A percentile compares a stretch with the other conserved stretches of the same genome.
These are phyloP conservation scores for Brachionichthys hirsutus DNA, from an alignment of 2,113 vertebrate genomes.

Conservation along the genomic window DNA sequence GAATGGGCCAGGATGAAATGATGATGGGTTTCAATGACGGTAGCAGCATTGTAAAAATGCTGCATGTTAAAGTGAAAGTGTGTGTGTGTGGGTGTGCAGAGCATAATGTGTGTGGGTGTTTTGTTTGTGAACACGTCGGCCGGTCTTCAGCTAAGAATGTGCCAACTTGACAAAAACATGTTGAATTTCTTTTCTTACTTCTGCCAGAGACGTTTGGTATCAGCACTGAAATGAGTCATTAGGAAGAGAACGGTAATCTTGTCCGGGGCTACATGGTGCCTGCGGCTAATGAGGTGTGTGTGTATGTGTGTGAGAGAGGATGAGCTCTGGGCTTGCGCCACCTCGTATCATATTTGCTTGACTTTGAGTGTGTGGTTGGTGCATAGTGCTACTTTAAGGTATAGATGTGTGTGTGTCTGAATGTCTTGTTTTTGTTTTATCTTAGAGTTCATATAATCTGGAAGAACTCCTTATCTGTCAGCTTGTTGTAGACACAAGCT, in stretches of 20 bases:
- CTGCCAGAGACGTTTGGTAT: slow-evolving; percentile 44
- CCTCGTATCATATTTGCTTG: not conserved
- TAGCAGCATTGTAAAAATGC: too few species aligned
- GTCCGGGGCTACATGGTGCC: slow-evolving; percentile 43
- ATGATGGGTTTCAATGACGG: too few species aligned
- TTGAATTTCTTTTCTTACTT: slow-evolving; percentile 43
- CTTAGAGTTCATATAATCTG: too few species aligned
- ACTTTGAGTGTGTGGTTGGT: too few species aligned
- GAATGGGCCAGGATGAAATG: too few species aligned
- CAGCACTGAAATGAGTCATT: slow-evolving; percentile 48
- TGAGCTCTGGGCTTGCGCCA: slow-evolving; percentile 3
- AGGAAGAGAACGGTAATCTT: slow-evolving; percentile 44
- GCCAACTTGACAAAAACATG: slow-evolving; percentile 50
- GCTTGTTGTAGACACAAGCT: too few species aligned
- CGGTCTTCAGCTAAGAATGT: slow-evolving; percentile 44
- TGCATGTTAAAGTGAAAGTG: too few species aligned
- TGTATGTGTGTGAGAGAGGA: not conserved
- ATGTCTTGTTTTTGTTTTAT: too few species aligned
- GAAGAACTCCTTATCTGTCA: too few species aligned
- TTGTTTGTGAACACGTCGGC: not conserved
- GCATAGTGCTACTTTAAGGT: too few species aligned
- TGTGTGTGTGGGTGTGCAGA: not conserved
- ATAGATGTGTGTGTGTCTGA: too few species aligned
- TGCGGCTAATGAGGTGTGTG: slow-evolving; percentile 5
- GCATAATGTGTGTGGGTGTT: not conserved